A percentile compares a stretch with the other conserved stretches of the same genome.
These are phyloP conservation scores for Drosophila paramelanica DNA, from an alignment of 2,888 invertebrate species.

Conservation along the genomic window DNA sequence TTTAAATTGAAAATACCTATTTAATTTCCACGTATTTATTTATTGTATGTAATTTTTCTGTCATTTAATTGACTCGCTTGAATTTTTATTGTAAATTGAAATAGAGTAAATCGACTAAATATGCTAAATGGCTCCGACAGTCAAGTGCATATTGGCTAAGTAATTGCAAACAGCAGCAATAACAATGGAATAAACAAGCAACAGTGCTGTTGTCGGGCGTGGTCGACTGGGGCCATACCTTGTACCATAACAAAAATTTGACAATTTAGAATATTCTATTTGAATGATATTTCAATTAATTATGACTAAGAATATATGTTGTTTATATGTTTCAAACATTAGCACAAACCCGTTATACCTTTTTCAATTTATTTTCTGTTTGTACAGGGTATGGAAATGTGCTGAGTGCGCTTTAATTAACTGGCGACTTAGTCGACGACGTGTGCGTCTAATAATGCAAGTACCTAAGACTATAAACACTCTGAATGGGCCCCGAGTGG, in stretches of 20 bases:
- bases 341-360: background rate
- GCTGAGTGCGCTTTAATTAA: conserved; percentile 60
- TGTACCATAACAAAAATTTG: no score
- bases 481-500: conserved; percentile 9
- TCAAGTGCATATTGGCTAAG: conserved; percentile 18
- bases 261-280: no score
- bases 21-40: background rate
- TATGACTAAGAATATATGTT: no score
- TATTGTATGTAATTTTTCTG: background rate
- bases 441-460: conserved; percentile 28
- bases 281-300: no score
- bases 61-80: background rate
- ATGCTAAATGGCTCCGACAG: conserved; percentile 18
- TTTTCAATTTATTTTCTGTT: background rate
- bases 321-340: background rate
- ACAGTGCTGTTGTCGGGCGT: background rate
- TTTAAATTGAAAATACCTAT: background rate
- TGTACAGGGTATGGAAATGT: conserved; percentile 9
- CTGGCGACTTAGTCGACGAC: conserved; percentile 23
- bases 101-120: conserved; percentile 17
- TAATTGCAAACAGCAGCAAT: conserved; percentile 6
- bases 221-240: no score
- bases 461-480: conserved; percentile 42
- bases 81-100: background rate
- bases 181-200: conserved; percentile 4